A percentile compares a stretch with the other conserved stretches of the same genome.
These are phyloP conservation scores for Orchestia grillus DNA, from an alignment of 1,140 invertebrate species.

Conservation along the genomic window DNA sequence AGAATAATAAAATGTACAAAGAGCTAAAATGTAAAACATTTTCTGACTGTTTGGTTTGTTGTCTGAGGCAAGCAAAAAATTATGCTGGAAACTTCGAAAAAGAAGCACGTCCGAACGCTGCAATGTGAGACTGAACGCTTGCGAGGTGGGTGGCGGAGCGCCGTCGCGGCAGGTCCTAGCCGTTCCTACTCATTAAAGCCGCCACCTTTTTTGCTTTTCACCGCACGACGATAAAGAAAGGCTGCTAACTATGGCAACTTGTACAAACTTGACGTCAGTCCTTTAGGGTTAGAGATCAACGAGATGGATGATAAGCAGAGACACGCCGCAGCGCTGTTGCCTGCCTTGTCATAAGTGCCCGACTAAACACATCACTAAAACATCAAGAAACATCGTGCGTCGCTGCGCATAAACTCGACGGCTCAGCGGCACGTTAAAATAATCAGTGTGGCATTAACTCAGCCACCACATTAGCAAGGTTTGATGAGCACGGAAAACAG, in stretches of 20 bases:
- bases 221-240: constrained; percentile 56
- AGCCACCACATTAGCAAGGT: constrained; percentile 48
- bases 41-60: background rate
- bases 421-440: constrained; percentile 53
- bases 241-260: constrained; percentile 56
- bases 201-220: constrained; percentile 56
- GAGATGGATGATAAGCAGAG: constrained; percentile 56
- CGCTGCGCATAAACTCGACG: constrained; percentile 24
- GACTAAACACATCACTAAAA: constrained; percentile 43
- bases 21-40: background rate
- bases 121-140: constrained; percentile 1
- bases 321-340: constrained; percentile 46
- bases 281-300: constrained; percentile 56
- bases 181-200: constrained; percentile 55
- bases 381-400: constrained; percentile 51
- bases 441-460: constrained; percentile 52
- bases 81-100: background rate
- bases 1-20: background rate
- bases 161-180: constrained; percentile 52
- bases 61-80: background rate
- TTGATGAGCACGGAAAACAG: constrained; percentile 41
- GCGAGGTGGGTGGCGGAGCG: constrained; percentile 53
- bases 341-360: constrained; percentile 51
- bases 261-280: constrained; percentile 56
- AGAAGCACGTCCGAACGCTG: background rate